Evolutionary conservation across 2,888 invertebrate species (phyloP), one percentile per base, ranked within the genome.

Genomic region (Neria commutata): DNA sequence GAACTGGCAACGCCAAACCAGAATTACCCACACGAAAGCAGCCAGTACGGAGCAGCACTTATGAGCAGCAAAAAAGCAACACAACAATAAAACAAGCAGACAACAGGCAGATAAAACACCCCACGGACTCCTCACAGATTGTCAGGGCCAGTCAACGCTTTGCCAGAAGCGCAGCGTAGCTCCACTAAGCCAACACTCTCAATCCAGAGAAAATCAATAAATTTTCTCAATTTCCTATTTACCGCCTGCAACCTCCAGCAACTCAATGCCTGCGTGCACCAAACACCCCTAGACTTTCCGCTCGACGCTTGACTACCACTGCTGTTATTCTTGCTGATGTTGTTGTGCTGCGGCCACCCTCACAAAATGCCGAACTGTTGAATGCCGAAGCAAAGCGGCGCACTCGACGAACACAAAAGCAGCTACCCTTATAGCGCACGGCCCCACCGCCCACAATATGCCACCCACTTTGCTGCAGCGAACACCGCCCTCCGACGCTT

Each of bases 341-440:
- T n/a, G n/a, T n/a, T n/a, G n/a, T n/a, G n/a, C n/a, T n/a, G n/a
- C n/a, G n/a, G n/a, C n/a, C 37, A 49, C 14, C 52, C 25, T 49
- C 10, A 33, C 34, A 6, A 63, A 68, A 67, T 64, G 71, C 74
- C 73, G 75, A 75, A 75, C 75, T 75, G 76, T 75, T 75, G 75
- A 75, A 76, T 75, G 74, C 72, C 69, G 73, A 21, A 51, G 33
- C 24, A 26, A 29, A 21, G 37, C 3, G 48, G 46, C 50, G 58
- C 40, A 53, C 33, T 26, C 47, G 48, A 56, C 47, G 56, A 55
- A 58, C 59, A 54, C 53, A 47, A 53, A 33, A 48, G 66, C 71
- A 69, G 6, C 42, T 19, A 19, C 66, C 66, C 66, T 62, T 33
- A 24, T 47, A 33, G 34, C 54, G 33, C 29, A 8, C 29, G 29